Percentiles rank a stretch among this genome's conserved stretches.
Conservation (phyloP, 2,113 vertebrate species). For the Cynocephalus volans region DNA sequence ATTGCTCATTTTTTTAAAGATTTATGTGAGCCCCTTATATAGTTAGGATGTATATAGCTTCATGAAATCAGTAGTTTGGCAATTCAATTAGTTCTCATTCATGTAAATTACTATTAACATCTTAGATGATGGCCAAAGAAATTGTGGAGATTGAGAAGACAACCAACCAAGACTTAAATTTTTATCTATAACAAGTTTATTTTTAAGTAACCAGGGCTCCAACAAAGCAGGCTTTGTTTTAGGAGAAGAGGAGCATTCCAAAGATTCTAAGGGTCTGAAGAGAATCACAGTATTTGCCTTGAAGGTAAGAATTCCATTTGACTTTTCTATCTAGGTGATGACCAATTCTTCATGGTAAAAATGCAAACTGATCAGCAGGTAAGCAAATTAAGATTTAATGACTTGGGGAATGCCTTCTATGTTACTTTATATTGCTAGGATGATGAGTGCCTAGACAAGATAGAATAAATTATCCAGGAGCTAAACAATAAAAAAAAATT, state of each 20-base stretch:
- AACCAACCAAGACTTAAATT: background rate
- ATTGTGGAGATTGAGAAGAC: background rate
- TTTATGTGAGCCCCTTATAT: background rate
- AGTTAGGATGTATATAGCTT: background rate
- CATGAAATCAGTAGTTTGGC: background rate
- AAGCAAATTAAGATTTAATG: constrained; percentile 60
- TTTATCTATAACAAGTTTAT: background rate
- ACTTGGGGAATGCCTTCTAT: background rate
- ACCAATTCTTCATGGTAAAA: background rate
- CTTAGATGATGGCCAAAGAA: background rate
- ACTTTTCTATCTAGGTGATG: background rate
- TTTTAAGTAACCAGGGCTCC: background rate
- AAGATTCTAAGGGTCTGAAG: background rate
- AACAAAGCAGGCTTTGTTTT: background rate
- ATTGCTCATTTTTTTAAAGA: constrained; percentile 46
- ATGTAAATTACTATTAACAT: background rate
- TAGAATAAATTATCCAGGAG: constrained; percentile 22
- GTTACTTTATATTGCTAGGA: background rate
- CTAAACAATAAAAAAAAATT: constrained; percentile 45
- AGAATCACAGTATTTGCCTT: background rate
- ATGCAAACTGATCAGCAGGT: background rate
- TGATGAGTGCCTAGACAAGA: background rate
- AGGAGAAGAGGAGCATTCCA: background rate
- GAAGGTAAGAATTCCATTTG: constrained; percentile 9
- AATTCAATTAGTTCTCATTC: background rate